Percentiles rank a stretch among this genome's conserved stretches.
Evolutionary conservation across 2,797 vertebrate species (phyloP).

Genomic region (Chelidonichthys spinosus): DNA sequence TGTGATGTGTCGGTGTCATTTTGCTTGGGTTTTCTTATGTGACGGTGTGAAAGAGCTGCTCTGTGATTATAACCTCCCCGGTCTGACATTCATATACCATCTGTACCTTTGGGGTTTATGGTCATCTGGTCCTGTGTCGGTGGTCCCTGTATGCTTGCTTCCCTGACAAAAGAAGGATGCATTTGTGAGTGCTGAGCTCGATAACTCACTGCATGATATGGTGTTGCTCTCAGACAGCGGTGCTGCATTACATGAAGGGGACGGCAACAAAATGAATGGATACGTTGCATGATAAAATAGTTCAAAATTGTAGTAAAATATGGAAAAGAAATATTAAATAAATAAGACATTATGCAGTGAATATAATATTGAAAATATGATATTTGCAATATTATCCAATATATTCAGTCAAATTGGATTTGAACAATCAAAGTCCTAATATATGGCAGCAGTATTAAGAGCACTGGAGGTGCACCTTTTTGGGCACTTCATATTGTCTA

Average conservation of each 20-base stretch:
- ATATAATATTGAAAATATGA: neutral
- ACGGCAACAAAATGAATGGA: constrained; percentile 32
- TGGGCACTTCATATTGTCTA: neutral
- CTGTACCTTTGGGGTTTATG: constrained; percentile 11
- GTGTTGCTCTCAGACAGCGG: constrained; percentile 34
- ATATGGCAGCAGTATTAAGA: neutral
- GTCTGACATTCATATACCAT: constrained; percentile 10
- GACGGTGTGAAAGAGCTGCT: constrained; percentile 18
- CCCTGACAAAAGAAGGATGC: constrained; percentile 26
- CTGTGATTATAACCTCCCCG: constrained; percentile 10
- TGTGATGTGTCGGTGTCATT: constrained; percentile 29
- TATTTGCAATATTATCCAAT: neutral
- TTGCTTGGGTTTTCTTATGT: constrained; percentile 11
- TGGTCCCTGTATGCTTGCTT: constrained; percentile 44
- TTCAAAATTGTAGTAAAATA: neutral
- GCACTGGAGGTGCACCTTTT: neutral
- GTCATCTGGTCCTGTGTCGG: constrained; percentile 29
- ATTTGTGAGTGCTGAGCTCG: constrained; percentile 42
- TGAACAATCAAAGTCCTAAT: neutral
- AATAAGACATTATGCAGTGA: neutral
- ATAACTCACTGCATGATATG: constrained; percentile 67
- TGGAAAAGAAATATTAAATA: neutral
- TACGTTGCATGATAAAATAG: neutral
- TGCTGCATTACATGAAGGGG: constrained; percentile 52
- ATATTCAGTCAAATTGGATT: neutral